These are phyloP conservation scores for Automeris io DNA, from an alignment of 2,888 invertebrate genomes.

Conservation along the genomic window DNA sequence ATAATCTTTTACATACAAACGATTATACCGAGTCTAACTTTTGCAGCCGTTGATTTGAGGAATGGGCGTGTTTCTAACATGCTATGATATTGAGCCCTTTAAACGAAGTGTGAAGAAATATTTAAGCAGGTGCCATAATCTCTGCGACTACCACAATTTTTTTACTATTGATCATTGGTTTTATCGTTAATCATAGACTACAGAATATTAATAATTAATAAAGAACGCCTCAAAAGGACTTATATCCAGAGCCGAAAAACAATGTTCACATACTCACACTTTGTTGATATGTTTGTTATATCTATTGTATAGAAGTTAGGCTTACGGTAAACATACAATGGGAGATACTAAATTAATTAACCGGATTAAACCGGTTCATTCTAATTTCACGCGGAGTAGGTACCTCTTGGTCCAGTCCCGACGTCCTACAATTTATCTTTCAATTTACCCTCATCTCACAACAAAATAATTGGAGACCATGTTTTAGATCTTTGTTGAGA, in stretches of 20 bases:
- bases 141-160: too few species aligned
- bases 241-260: background rate
- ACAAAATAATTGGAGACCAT: conserved; percentile 11
- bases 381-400: conserved; percentile 7
- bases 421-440: conserved; percentile 8
- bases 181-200: background rate
- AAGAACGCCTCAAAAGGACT: background rate
- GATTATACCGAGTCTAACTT: too few species aligned
- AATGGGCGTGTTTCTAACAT: too few species aligned
- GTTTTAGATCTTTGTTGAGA: too few species aligned
- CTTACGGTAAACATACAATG: background rate
- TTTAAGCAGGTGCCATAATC: too few species aligned
- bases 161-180: too few species aligned
- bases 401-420: conserved; percentile 5
- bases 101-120: too few species aligned
- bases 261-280: background rate
- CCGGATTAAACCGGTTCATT: conserved; percentile 19
- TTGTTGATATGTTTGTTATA: background rate
- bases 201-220: background rate
- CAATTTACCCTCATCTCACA: conserved; percentile 10
- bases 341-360: conserved; percentile 24
- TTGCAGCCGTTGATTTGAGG: too few species aligned
- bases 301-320: background rate
- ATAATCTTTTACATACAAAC: too few species aligned
- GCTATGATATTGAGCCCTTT: too few species aligned